Conservation (phyloP, 2,888 invertebrate genomes). For the Nomada ferruginata region DNA sequence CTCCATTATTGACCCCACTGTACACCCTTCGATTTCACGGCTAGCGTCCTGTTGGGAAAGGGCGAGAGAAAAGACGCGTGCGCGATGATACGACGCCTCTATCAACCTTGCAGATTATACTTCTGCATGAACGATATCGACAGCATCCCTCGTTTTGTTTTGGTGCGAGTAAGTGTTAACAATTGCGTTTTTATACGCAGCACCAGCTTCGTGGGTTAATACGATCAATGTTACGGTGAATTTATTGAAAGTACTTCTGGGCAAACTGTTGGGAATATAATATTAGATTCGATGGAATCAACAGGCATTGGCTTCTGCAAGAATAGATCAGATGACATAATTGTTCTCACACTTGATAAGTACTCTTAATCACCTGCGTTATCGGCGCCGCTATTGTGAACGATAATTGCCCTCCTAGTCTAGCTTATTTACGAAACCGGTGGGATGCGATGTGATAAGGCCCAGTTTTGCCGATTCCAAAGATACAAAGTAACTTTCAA, state of each 20-base stretch:
- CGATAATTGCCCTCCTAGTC: neutral
- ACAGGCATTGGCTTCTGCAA: too few relatives aligned
- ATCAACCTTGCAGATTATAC: neutral
- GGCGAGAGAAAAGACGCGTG: slow-evolving; percentile 39
- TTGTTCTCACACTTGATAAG: slow-evolving; percentile 26
- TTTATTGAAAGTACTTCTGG: too few relatives aligned
- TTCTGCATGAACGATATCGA: neutral
- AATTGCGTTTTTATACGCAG: too few relatives aligned
- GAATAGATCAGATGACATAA: slow-evolving; percentile 16
- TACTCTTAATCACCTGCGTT: slow-evolving; percentile 28
- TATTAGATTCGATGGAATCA: neutral
- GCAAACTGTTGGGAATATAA: neutral
- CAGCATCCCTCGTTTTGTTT: neutral
- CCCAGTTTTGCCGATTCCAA: neutral
- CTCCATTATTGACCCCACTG: neutral
- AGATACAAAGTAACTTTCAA: neutral
- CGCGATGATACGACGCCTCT: slow-evolving; percentile 24
- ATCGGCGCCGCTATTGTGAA: slow-evolving; percentile 24
- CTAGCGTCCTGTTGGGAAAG: neutral
- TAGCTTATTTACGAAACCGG: neutral
- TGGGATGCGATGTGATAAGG: neutral
- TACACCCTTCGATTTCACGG: slow-evolving; percentile 23
- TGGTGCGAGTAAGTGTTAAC: too few relatives aligned
- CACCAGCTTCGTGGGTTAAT: too few relatives aligned
- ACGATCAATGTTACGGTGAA: too few relatives aligned